Percentiles rank a stretch among this genome's conserved stretches.
phyloP scores from a whole-genome alignment of 2,113 vertebrate genomes.

The Amphiprion ocellaris region DNA sequence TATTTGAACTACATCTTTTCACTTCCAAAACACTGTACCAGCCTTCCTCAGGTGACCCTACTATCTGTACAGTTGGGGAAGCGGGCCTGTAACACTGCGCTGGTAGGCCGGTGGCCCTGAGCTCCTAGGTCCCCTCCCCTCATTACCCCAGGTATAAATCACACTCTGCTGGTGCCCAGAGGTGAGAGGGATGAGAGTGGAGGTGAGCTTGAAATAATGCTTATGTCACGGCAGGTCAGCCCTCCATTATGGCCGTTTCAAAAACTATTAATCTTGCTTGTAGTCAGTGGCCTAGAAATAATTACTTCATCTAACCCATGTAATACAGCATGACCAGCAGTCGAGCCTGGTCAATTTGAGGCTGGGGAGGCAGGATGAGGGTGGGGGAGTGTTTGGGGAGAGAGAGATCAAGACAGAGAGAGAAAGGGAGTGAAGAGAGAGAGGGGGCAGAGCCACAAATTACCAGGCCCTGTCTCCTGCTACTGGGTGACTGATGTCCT shows the following conservation, averaged over 20 bases:
- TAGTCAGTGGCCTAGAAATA: conserved; percentile 92
- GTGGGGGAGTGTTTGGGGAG: background rate
- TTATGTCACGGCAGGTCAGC: conserved; percentile 90
- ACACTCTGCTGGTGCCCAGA: conserved; percentile 88
- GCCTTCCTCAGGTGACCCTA: conserved; percentile 23
- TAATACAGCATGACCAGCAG: conserved; percentile 87
- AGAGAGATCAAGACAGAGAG: background rate
- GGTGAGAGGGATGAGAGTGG: conserved; percentile 91
- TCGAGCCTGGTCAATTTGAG: conserved; percentile 86
- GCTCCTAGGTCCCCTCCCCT: conserved; percentile 72
- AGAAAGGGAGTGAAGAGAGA: background rate
- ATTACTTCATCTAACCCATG: conserved; percentile 91
- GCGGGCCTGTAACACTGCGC: conserved; percentile 44
- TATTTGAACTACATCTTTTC: conserved; percentile 19
- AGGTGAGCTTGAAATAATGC: conserved; percentile 94
- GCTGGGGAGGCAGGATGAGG: conserved; percentile 62
- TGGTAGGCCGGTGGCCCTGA: conserved; percentile 51
- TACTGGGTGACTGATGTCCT: conserved; percentile 79
- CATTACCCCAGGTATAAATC: conserved; percentile 89
- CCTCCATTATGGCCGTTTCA: conserved; percentile 93
- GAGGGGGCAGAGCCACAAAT: conserved; percentile 77
- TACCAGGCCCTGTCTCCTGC: conserved; percentile 78
- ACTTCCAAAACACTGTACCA: conserved; percentile 1
- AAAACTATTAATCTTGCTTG: conserved; percentile 95
- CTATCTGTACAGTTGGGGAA: conserved; percentile 36